A percentile compares a stretch with the other conserved stretches of the same genome.
Evolutionary conservation across 2,888 invertebrate species (phyloP).

Genomic region (Quadroppia sp.): DNA sequence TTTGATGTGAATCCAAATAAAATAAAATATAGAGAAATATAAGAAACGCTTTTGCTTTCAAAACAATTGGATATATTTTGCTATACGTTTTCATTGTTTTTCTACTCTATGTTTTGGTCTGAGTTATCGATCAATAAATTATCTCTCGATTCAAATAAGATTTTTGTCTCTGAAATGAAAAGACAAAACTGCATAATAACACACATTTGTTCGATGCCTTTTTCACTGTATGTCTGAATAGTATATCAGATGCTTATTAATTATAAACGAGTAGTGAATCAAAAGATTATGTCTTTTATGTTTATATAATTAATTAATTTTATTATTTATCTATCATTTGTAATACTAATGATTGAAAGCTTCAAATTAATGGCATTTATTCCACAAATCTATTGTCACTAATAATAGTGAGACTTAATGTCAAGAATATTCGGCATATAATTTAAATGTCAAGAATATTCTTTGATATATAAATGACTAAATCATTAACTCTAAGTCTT

Average conservation of each 20-base stretch:
- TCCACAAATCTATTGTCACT: too few species aligned
- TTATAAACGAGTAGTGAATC: neutral
- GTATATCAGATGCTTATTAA: constrained; percentile 3
- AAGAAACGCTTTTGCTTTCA: neutral
- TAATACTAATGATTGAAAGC: too few species aligned
- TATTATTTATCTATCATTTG: too few species aligned
- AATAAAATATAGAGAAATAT: neutral
- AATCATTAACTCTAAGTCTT: neutral
- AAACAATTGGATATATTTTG: neutral
- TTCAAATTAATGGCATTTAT: too few species aligned
- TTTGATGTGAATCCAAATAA: constrained; percentile 13
- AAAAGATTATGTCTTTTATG: too few species aligned
- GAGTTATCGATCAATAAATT: constrained; percentile 2
- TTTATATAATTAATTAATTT: too few species aligned
- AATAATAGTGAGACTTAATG: too few species aligned
- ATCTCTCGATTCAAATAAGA: neutral
- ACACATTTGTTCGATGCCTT: too few species aligned
- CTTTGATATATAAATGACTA: neutral
- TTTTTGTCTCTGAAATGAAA: neutral
- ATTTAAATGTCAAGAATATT: neutral
- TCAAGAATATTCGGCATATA: neutral
- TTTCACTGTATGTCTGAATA: constrained; percentile 3
- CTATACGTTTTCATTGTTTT: neutral
- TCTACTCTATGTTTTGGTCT: neutral
- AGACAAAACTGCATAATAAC: too few species aligned